phyloP scores from a whole-genome alignment of 2,888 invertebrate genomes.

The Thysanoteuthis rhombus region DNA sequence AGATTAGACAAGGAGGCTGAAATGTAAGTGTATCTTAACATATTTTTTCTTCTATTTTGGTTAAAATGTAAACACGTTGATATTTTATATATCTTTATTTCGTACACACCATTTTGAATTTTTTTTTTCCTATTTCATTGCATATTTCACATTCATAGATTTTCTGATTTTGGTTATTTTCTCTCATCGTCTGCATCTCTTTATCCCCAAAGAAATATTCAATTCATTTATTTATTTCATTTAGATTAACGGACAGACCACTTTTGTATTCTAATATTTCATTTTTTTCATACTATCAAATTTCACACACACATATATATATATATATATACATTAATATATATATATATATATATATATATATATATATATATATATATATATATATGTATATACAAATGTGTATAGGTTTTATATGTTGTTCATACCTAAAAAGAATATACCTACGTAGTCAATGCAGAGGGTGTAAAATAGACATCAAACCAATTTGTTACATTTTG shows the following conservation, averaged over 20 bases:
- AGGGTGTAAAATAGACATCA: too few species aligned
- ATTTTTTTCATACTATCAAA: too few species aligned
- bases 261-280: not conserved
- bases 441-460: too few species aligned
- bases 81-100: not conserved
- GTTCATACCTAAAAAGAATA: too few species aligned
- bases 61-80: not conserved
- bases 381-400: too few species aligned
- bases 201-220: not conserved
- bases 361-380: too few species aligned
- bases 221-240: not conserved
- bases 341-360: too few species aligned
- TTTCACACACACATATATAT: too few species aligned
- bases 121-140: not conserved
- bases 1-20: constrained; percentile 28
- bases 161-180: not conserved
- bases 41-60: not conserved
- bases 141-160: not conserved
- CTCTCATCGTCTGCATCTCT: not conserved
- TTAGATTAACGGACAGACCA: not conserved
- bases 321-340: too few species aligned
- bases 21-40: not conserved
- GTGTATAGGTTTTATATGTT: too few species aligned
- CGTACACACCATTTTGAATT: not conserved
- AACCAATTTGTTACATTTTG: too few species aligned